Evolutionary conservation across 2,888 invertebrate species (phyloP), one percentile per base, ranked within the genome.

Genomic region (Eremobia ochroleuca): DNA sequence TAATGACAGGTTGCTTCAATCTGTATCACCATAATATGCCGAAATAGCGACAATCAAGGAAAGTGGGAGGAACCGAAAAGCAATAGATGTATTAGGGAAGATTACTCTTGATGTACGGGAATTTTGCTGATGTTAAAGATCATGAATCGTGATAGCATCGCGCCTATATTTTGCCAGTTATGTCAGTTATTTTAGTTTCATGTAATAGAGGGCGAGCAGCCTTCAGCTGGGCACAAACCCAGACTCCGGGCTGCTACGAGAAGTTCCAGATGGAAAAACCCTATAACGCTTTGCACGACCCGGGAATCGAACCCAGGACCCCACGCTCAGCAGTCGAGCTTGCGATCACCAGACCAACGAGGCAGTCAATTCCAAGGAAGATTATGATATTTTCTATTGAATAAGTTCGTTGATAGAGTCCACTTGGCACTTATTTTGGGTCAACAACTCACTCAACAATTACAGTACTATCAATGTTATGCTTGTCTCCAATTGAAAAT

Each of bases 1-100:
- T 74, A 68, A 69, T 55, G 49, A 84, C 73, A 80, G 49, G 84
- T 81, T 75, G 72, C 59, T 46, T 18, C 73, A 76, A 87, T 88
- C 64, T 84, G 76, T 83, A 64, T 73, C 66, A 58, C 46, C 52
- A 62, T 34, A 68, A 62, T 34, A 68, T 40, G 34, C 52, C n/a
- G 65, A 71, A 82, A 76, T 76, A 55, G 65, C 6, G 59, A 68
- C 40, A 78, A 76, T 79, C 66, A 77, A 52, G 28, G 65, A 66
- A 55, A 73, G 61, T 46, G 40, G 55, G 31, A 18, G 43, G 64
- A 71, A 65, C 68, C 46, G 58, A 25, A 70, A 73, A 73, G 52
- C 64, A 37, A 79, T 70, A 55, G 28, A 61, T 1, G 6, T 71
- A 61, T 81, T 71, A 46, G 52, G 28, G 11, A 37, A 13, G 59